Percentiles rank a stretch among this genome's conserved stretches.
These are phyloP conservation scores for Puffinus mauretanicus DNA, from an alignment of 2,113 vertebrate genomes.

Conservation along the genomic window DNA sequence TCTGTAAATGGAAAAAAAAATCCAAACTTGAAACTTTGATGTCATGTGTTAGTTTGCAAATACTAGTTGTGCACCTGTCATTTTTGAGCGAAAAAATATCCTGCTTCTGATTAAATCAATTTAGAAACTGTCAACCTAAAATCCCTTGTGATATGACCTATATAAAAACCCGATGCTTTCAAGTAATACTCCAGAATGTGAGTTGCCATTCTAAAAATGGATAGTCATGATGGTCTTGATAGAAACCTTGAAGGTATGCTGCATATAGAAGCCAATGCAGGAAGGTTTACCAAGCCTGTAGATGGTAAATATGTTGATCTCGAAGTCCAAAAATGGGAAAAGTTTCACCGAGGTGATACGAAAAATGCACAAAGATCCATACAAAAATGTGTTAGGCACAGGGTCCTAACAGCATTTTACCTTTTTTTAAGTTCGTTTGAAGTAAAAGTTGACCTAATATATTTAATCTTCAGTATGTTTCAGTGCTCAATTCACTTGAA, in stretches of 20 bases:
- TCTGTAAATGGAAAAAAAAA: background rate
- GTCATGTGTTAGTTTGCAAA: background rate
- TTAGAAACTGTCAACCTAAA: background rate
- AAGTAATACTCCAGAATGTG: background rate
- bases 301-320: background rate
- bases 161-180: background rate
- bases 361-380: background rate
- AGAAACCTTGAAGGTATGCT: background rate
- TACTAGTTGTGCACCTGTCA: background rate
- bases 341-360: background rate
- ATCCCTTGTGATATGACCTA: background rate
- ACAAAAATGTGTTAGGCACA: background rate
- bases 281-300: background rate
- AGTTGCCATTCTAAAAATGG: background rate
- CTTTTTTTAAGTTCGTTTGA: background rate
- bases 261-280: background rate
- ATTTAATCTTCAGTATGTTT: background rate
- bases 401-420: background rate
- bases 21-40: background rate
- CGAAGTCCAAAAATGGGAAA: background rate
- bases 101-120: background rate
- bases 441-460: background rate
- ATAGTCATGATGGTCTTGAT: background rate
- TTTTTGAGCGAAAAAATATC: background rate
- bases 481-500: background rate